Evolutionary conservation across 1,140 invertebrate genomes (phyloP).

Genomic region (Amphibalanus amphitrite): DNA sequence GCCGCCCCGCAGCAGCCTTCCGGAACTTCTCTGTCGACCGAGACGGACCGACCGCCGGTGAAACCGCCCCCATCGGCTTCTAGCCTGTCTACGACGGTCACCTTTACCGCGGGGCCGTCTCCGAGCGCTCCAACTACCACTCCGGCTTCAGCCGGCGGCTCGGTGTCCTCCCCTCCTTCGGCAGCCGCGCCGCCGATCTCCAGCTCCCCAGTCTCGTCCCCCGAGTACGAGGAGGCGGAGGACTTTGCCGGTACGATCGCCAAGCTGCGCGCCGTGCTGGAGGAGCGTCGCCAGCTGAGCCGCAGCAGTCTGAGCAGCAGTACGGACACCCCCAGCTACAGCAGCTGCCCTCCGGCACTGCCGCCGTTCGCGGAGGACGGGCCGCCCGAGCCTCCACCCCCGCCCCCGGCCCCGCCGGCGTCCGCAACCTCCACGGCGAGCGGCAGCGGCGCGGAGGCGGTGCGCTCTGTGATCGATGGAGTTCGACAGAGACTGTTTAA

Average conservation of each 20-base stretch:
- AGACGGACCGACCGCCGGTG: too few relatives aligned
- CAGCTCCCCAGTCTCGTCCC: not conserved
- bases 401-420: too few relatives aligned
- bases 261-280: not conserved
- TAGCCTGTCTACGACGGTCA: too few relatives aligned
- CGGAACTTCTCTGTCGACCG: too few relatives aligned
- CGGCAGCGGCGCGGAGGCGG: too few relatives aligned
- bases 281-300: not conserved
- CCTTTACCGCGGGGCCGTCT: too few relatives aligned
- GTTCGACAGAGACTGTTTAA: not conserved
- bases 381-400: too few relatives aligned
- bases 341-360: not conserved
- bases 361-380: not conserved
- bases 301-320: not conserved
- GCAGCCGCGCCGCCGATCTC: not conserved
- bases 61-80: too few relatives aligned
- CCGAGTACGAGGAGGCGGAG: not conserved
- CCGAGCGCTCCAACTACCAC: too few relatives aligned
- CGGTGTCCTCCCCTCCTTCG: not conserved
- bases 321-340: not conserved
- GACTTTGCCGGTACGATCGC: not conserved
- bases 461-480: not conserved
- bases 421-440: too few relatives aligned
- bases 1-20: too few relatives aligned
- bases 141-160: too few relatives aligned